Base-by-base conservation (phyloP, 37 sponge, comb jelly and placozoan species). In the Haliclona indistincta region DNA sequence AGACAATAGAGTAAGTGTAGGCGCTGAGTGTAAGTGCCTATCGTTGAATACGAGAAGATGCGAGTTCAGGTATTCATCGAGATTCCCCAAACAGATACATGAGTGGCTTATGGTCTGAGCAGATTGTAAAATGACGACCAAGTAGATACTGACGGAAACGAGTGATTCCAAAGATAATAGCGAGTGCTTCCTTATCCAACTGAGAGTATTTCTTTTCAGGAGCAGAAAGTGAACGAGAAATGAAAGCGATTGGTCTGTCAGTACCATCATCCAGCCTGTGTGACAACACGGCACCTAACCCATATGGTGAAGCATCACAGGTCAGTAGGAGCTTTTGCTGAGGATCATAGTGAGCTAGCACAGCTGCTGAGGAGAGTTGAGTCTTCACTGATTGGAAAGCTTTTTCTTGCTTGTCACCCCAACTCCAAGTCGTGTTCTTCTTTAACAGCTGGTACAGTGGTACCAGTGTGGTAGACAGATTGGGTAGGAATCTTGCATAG, bases 41-140 rank as follows among this genome's bases (percentile, higher is more conserved):
- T 73, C 74, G 56, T 38, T 73, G 74, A 32, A 73, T 33, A 39
- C 61, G 35, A 35, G 38, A 56, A 28, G 74, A 55, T 55, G 74
- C 74, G 41, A 73, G 23, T 28, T 26, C 38, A 56, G 74, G 56
- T 32, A 56, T n/a, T 26, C 38, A 26, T 51, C 34, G 45, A 26
- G 45, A 26, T 8, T 70, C 53, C 7, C 71, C 54, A 70, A 70
- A 70, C 30, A 70, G 26, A 20, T 70, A 36, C 34, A 26, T 44
- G 22, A 70, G 71, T 44, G 71, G 71, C 71, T 76, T 78, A 56
- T 78, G 55, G 38, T 78, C 68, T 20, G 63, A 26, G 22, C n/a
- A 39, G 54, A 78, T 66, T 5, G n/a, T 38, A 23, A 60, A 67
- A 38, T n/a, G n/a, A n/a, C n/a, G n/a, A n/a, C n/a, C n/a, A n/a